phyloP scores from a whole-genome alignment of 35 echinoderm and acorn worm species.

The Acanthaster planci region DNA sequence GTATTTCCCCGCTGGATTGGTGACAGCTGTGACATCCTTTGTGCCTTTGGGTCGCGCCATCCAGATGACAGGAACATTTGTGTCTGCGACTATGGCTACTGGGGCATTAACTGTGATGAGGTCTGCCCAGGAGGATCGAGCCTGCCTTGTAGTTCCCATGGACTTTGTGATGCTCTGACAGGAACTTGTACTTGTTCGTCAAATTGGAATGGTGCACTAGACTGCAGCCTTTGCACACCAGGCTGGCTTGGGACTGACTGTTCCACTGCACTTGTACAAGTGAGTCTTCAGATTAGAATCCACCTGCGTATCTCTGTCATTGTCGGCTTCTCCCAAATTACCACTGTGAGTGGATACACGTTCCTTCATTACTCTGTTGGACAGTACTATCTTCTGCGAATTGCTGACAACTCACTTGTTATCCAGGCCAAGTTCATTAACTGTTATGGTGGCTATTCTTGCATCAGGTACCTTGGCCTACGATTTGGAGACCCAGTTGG shows the following conservation, averaged over 20 bases:
- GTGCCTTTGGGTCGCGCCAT: conserved; percentile 62
- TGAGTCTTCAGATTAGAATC: background rate
- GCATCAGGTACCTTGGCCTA: conserved; percentile 74
- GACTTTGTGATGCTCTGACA: conserved; percentile 45
- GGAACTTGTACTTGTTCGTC: conserved; percentile 63
- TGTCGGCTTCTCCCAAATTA: conserved; percentile 71
- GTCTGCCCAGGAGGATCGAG: conserved; percentile 71
- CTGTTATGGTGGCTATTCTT: conserved; percentile 67
- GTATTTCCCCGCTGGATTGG: conserved; percentile 92
- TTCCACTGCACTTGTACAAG: background rate
- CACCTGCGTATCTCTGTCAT: conserved; percentile 42
- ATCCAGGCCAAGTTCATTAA: conserved; percentile 80
- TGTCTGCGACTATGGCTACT: conserved; percentile 76
- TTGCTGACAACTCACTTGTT: conserved; percentile 40
- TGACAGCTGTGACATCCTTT: conserved; percentile 68
- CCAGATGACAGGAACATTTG: conserved; percentile 57
- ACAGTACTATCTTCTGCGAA: conserved; percentile 64
- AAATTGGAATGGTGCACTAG: conserved; percentile 64
- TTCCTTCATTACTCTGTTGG: conserved; percentile 63
- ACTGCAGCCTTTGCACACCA: conserved; percentile 59
- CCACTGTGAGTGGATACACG: conserved; percentile 67
- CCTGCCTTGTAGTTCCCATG: conserved; percentile 66
- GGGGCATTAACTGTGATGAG: conserved; percentile 55
- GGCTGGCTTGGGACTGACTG: conserved; percentile 79
- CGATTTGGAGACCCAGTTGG: conserved; percentile 57